phyloP scores from a whole-genome alignment of 1,140 invertebrate genomes.

The Leptopilina boulardi region DNA sequence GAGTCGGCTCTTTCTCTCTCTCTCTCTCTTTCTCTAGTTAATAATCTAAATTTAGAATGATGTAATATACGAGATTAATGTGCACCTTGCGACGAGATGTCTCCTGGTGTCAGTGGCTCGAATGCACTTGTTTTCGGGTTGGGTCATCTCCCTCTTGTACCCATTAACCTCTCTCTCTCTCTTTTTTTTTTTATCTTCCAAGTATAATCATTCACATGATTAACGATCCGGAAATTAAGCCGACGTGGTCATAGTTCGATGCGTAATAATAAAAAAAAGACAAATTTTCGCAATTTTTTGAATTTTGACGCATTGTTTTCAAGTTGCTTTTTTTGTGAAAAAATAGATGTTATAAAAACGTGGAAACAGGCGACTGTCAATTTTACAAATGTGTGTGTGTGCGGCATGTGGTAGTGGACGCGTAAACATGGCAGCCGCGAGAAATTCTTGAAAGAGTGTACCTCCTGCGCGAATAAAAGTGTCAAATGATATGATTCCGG shows the following conservation, averaged over 20 bases:
- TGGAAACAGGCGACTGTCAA: neutral
- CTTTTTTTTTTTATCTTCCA: neutral
- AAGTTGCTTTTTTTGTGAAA: neutral
- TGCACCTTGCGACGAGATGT: neutral
- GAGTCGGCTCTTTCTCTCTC: too few relatives aligned
- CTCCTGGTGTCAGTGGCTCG: neutral
- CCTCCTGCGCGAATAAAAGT: neutral
- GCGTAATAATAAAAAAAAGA: neutral
- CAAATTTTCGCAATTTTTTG: neutral
- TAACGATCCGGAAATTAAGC: slow-evolving; percentile 13
- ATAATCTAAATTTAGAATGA: slow-evolving; percentile 29
- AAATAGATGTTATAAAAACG: neutral
- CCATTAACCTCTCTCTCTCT: neutral
- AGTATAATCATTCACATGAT: neutral
- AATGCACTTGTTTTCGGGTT: neutral
- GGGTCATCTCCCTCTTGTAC: neutral
- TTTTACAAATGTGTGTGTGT: neutral
- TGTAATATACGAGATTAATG: slow-evolving; percentile 1
- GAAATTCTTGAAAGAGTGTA: neutral
- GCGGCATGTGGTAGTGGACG: neutral
- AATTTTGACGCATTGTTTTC: neutral
- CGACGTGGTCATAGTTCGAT: neutral
- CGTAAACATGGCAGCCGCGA: slow-evolving; percentile 32
- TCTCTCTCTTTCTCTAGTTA: too few relatives aligned
- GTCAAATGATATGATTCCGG: neutral